Base-by-base conservation (phyloP, 2,797 vertebrate genomes). In the Eulemur albifrons region DNA sequence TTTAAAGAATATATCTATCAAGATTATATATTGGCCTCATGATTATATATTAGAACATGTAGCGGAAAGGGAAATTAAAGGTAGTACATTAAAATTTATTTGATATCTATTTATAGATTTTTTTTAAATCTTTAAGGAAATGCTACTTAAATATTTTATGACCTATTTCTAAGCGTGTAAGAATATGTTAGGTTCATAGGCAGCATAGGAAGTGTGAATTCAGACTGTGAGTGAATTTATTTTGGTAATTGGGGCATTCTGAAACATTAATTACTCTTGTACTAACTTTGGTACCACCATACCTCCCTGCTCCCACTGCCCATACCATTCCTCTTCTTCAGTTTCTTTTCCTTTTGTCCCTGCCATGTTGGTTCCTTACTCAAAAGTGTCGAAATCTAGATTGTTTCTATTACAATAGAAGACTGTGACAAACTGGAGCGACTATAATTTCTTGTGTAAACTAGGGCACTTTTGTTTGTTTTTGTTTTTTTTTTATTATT, bases 71-170 rank as follows among this genome's bases (percentile, higher is more conserved):
- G 21, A 90, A 87, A 85, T 93, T 85, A 95, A 90, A 50, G 73
- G 30, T 96, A 18, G 32, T 69, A 79, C 7, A 57, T 84, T 91
- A 86, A 88, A 11, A 83, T 76, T 86, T 91, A 91, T 86, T 91
- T 82, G 61, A 1, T 86, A 77, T 82, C 73, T 18, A 87, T 82
- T 82, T 94, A 43, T 86, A 35, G 40, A 17, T 70, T 50, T 88
- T 88, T 77, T 77, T 80, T 61, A 54, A 86, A 95, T 94, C 32
- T 23, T 95, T 82, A 86, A 92, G 69, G 35, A 97, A 94, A 95
- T 94, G 54, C 48, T 48, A 87, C n/a, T 80, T 83, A 65, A 72
- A 87, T 73, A 69, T 93, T 92, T 95, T 77, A 84, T 93, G 76
- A 92, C 30, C 67, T 88, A n/a, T 81, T 84, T 67, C 25, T 93